Evolutionary conservation across 2,888 invertebrate genomes (phyloP).

Genomic region (Frankliniella fusca): DNA sequence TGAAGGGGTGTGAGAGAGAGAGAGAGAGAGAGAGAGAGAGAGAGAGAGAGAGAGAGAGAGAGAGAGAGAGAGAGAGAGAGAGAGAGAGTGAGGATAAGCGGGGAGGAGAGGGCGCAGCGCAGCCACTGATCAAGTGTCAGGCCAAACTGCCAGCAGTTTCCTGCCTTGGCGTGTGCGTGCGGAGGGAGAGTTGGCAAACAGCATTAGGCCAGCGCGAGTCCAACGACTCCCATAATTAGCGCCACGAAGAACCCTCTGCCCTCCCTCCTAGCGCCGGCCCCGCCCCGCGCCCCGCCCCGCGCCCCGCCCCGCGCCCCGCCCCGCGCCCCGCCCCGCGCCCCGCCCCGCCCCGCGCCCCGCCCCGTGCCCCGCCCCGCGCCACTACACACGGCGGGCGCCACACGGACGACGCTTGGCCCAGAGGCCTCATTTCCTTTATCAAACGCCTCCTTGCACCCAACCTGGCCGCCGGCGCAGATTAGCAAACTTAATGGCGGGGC

Average conservation of each 20-base stretch:
- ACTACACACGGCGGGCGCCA: background rate
- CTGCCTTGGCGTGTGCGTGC: too few species aligned
- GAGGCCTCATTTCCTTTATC: slow-evolving; percentile 20
- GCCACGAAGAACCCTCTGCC: background rate
- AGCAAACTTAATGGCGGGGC: slow-evolving; percentile 7
- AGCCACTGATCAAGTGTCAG: too few species aligned
- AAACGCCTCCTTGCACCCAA: background rate
- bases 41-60: too few species aligned
- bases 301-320: background rate
- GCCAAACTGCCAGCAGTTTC: too few species aligned
- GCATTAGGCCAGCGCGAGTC: too few species aligned
- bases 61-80: too few species aligned
- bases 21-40: too few species aligned
- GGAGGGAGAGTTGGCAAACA: too few species aligned
- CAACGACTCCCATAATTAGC: too few species aligned
- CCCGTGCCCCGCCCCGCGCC: background rate
- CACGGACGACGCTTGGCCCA: background rate
- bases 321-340: background rate
- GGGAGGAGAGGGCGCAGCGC: too few species aligned
- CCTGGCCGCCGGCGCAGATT: background rate
- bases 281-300: background rate
- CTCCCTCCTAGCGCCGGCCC: background rate
- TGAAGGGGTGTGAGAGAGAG: background rate
- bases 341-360: background rate
- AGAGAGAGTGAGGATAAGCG: too few species aligned